Conservation (phyloP, 1,140 invertebrate genomes). For the Trichonephila inaurata region DNA sequence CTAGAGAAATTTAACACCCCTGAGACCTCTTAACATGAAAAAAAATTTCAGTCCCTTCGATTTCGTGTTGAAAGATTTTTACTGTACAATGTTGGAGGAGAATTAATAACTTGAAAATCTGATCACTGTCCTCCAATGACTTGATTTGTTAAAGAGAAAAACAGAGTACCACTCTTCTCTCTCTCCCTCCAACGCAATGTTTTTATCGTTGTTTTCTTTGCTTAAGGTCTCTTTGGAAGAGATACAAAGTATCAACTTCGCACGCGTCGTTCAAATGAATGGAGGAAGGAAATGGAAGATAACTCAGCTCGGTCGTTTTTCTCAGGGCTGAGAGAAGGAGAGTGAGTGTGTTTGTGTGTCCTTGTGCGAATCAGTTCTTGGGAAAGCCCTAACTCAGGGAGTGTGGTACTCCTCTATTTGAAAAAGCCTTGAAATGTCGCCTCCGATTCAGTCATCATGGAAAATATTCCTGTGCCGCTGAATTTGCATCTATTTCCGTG, state of each 20-base stretch:
- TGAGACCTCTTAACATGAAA: too few relatives aligned
- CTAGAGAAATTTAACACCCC: too few relatives aligned
- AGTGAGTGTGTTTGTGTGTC: too few relatives aligned
- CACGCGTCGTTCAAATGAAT: constrained; percentile 19
- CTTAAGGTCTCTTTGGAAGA: background rate
- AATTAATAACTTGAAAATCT: too few relatives aligned
- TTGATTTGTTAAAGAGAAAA: too few relatives aligned
- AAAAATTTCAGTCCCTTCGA: too few relatives aligned
- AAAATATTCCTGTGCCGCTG: background rate
- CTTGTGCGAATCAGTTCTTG: background rate
- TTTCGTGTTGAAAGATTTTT: too few relatives aligned
- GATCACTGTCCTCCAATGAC: too few relatives aligned
- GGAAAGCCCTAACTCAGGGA: constrained; percentile 25
- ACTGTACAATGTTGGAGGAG: too few relatives aligned
- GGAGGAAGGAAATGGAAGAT: constrained; percentile 27
- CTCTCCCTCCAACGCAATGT: background rate
- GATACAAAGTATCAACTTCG: constrained; percentile 58
- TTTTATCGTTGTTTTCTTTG: constrained; percentile 27
- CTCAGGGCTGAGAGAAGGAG: background rate
- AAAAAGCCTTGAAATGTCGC: background rate
- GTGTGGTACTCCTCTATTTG: background rate
- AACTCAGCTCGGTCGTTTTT: background rate
- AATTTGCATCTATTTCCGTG: constrained; percentile 8
- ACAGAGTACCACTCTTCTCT: background rate
- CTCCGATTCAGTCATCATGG: constrained; percentile 10